A percentile compares a stretch with the other conserved stretches of the same genome.
These are phyloP conservation scores for Phaedon cochleariae DNA, from an alignment of 2,888 invertebrate genomes.

Conservation along the genomic window DNA sequence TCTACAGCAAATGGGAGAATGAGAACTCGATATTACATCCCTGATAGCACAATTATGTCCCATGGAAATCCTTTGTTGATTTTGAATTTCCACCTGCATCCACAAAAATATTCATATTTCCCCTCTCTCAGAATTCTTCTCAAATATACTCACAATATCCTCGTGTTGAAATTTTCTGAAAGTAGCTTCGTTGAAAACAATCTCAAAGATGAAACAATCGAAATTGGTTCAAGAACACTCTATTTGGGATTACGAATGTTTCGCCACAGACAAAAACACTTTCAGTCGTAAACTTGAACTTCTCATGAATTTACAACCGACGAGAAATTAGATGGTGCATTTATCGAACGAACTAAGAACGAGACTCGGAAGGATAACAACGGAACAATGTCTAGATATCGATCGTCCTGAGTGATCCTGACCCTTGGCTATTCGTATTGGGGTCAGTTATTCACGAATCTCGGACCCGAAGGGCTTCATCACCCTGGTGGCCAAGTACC, in stretches of 20 bases:
- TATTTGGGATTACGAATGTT: background rate
- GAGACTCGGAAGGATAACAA: conserved; percentile 35
- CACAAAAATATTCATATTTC: no score
- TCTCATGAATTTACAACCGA: background rate
- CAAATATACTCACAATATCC: no score
- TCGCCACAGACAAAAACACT: background rate
- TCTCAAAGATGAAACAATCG: no score
- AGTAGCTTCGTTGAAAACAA: no score
- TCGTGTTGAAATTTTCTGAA: no score
- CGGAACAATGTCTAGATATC: conserved; percentile 27
- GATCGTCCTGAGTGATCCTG: conserved; percentile 38
- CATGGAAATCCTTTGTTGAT: no score
- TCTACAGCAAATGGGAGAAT: no score
- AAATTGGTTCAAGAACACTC: no score
- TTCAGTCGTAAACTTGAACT: background rate
- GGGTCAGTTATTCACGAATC: background rate
- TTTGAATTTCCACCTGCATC: no score
- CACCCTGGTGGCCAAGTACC: background rate
- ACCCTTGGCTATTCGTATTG: conserved; percentile 24
- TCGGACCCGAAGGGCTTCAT: background rate
- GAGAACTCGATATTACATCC: no score
- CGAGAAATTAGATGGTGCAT: conserved; percentile 35
- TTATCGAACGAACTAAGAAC: conserved; percentile 31
- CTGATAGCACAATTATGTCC: no score
- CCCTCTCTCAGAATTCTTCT: no score